Evolutionary conservation across 2,888 invertebrate genomes (phyloP).

Genomic region (Tiliacea aurago): DNA sequence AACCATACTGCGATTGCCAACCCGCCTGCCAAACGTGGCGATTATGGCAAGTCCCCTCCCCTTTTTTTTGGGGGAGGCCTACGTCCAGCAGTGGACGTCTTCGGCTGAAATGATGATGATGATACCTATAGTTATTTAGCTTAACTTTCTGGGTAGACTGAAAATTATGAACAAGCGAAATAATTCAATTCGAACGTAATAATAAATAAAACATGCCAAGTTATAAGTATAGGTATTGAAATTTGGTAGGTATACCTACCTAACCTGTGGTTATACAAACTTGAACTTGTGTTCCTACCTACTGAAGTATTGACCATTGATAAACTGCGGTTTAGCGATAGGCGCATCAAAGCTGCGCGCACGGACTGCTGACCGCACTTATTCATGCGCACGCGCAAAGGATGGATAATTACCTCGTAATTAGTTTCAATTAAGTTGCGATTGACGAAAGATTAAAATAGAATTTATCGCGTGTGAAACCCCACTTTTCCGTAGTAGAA

Average conservation of each 20-base stretch:
- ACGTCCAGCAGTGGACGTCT: too few relatives aligned
- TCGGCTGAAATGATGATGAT: too few relatives aligned
- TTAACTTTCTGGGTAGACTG: background rate
- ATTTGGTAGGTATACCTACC: conserved; percentile 1
- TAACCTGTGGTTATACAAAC: conserved; percentile 17
- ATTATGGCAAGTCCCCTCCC: too few relatives aligned
- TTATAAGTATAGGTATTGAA: background rate
- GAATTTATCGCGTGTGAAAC: conserved; percentile 87
- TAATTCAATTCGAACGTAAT: background rate
- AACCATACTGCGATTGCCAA: too few relatives aligned
- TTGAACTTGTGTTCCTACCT: conserved; percentile 10
- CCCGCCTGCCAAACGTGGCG: too few relatives aligned
- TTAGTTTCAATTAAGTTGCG: conserved; percentile 84
- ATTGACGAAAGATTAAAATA: conserved; percentile 89
- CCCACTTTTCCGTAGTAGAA: conserved; percentile 84
- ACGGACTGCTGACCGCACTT: conserved; percentile 58
- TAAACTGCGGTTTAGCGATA: conserved; percentile 34
- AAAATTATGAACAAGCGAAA: background rate
- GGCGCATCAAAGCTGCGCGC: conserved; percentile 26
- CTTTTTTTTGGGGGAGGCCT: too few relatives aligned
- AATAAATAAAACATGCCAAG: background rate
- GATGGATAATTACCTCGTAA: conserved; percentile 78
- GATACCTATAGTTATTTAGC: conserved; percentile 1
- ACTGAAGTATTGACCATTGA: conserved; percentile 14
- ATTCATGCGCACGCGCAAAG: conserved; percentile 71